phyloP scores from a whole-genome alignment of 2,888 invertebrate genomes.

The Drosophila kambysellisi region DNA sequence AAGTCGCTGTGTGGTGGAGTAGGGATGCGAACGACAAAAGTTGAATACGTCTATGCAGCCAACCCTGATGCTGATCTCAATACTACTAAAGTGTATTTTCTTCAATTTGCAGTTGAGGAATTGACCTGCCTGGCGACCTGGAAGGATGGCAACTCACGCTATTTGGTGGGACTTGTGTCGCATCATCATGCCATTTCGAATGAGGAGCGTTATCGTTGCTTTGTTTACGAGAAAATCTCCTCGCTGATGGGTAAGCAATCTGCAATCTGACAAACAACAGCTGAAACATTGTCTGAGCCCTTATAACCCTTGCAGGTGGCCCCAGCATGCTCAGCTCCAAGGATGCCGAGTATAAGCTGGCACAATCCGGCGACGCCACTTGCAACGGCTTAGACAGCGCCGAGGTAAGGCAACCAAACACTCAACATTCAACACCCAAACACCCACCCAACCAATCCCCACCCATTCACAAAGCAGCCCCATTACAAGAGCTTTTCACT shows the following conservation, averaged over 20 bases:
- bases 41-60: background rate
- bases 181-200: conserved; percentile 95
- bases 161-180: conserved; percentile 95
- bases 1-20: conserved; percentile 65
- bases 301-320: conserved; percentile 79
- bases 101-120: conserved; percentile 90
- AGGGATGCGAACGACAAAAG: too few relatives aligned
- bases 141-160: conserved; percentile 97
- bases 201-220: conserved; percentile 97
- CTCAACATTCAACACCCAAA: conserved; percentile 32
- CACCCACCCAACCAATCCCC: conserved; percentile 6
- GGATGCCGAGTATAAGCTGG: conserved; percentile 92
- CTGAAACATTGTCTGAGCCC: conserved; percentile 51
- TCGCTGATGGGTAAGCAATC: conserved; percentile 86
- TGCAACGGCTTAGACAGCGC: conserved; percentile 97
- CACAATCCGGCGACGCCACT: conserved; percentile 96
- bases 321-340: conserved; percentile 82
- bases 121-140: conserved; percentile 95
- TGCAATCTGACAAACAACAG: conserved; percentile 40
- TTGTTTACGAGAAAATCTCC: conserved; percentile 95
- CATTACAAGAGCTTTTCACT: conserved; percentile 52
- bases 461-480: background rate
- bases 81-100: conserved; percentile 10
- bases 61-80: background rate
- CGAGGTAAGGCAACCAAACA: conserved; percentile 86